A percentile compares a stretch with the other conserved stretches of the same genome.
These are phyloP conservation scores for Perca fluviatilis DNA, from an alignment of 2,113 vertebrate genomes.

Conservation along the genomic window DNA sequence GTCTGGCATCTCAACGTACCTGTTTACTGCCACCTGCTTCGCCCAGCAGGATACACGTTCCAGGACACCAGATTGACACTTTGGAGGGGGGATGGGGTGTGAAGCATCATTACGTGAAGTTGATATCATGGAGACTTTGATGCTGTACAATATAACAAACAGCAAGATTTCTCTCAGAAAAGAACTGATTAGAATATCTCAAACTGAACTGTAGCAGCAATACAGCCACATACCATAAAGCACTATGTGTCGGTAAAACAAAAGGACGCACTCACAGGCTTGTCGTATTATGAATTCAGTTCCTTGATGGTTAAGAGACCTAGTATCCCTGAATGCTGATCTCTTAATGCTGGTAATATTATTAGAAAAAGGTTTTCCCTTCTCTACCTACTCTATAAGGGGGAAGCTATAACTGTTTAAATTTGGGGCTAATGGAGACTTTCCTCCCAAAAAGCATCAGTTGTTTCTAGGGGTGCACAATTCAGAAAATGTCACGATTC, in stretches of 20 bases:
- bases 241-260: not conserved
- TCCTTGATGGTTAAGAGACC: not conserved
- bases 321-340: not conserved
- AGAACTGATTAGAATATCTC: slow-evolving; percentile 8
- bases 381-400: not conserved
- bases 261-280: not conserved
- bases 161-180: not conserved
- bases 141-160: slow-evolving; percentile 32
- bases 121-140: slow-evolving; percentile 55
- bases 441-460: not conserved
- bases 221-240: not conserved
- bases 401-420: not conserved
- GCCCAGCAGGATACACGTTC: slow-evolving; percentile 69
- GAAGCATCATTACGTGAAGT: slow-evolving; percentile 66
- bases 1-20: slow-evolving; percentile 74
- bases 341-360: not conserved
- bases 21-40: slow-evolving; percentile 83
- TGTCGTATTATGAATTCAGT: not conserved
- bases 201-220: not conserved
- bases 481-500: no score
- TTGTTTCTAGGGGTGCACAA: not conserved
- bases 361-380: not conserved
- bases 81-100: slow-evolving; percentile 64
- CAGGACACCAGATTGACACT: slow-evolving; percentile 74
- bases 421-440: not conserved